A percentile compares a stretch with the other conserved stretches of the same genome.
Conservation (phyloP, 1,140 invertebrate species). For the Carcinoscorpius rotundicauda region DNA sequence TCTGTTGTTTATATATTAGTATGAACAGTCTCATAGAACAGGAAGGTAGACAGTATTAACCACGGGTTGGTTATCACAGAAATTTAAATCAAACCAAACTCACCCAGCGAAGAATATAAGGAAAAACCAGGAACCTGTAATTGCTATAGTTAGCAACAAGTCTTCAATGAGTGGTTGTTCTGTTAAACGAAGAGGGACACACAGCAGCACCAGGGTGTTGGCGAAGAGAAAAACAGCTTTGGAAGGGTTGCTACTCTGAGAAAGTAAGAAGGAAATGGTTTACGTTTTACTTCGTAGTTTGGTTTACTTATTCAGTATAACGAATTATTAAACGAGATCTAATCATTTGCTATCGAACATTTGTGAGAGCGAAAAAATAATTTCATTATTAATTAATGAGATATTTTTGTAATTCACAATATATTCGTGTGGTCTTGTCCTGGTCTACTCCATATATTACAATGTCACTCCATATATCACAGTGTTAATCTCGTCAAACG, state of each 20-base stretch:
- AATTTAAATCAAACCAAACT: slow-evolving; percentile 19
- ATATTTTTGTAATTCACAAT: no score
- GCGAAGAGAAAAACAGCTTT: slow-evolving; percentile 88
- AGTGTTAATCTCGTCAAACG: no score
- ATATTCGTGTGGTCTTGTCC: no score
- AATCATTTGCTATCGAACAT: no score
- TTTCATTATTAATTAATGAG: no score
- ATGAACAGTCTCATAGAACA: background rate
- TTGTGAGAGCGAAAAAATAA: no score
- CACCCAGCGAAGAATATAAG: slow-evolving; percentile 98
- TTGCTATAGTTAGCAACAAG: slow-evolving; percentile 75
- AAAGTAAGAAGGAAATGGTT: slow-evolving; percentile 23
- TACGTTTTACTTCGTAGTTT: slow-evolving; percentile 1
- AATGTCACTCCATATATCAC: no score
- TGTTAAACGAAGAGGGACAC: slow-evolving; percentile 73
- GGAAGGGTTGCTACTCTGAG: slow-evolving; percentile 75
- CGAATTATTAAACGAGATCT: slow-evolving; percentile 5
- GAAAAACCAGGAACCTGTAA: slow-evolving; percentile 92
- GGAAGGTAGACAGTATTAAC: no score
- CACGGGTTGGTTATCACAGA: background rate
- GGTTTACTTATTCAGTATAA: background rate
- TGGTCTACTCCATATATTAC: no score
- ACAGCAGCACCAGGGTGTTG: slow-evolving; percentile 80
- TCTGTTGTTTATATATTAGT: background rate
- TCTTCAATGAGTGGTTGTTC: slow-evolving; percentile 69